phyloP scores from a whole-genome alignment of 2,888 invertebrate genomes.

The Autographa gamma region DNA sequence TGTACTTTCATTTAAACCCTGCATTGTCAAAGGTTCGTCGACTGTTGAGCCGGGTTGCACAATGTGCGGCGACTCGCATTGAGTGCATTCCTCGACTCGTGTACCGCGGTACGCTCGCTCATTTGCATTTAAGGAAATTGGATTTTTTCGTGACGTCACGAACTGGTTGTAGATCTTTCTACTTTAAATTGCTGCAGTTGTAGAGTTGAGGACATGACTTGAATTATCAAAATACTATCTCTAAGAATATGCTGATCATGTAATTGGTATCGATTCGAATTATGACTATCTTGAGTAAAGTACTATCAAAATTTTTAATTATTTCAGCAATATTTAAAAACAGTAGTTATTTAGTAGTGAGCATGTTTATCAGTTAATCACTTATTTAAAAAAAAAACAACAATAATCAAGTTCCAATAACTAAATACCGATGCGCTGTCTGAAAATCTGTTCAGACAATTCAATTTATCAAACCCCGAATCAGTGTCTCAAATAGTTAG shows the following conservation, averaged over 20 bases:
- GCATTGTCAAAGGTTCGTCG: conserved; percentile 22
- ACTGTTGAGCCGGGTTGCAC: conserved; percentile 25
- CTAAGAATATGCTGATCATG: too few relatives aligned
- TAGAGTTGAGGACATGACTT: neutral
- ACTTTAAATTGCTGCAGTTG: neutral
- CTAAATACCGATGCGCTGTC: too few relatives aligned
- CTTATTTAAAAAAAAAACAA: too few relatives aligned
- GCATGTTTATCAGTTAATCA: too few relatives aligned
- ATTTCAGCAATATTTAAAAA: too few relatives aligned
- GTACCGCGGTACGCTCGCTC: conserved; percentile 17
- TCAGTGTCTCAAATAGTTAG: neutral
- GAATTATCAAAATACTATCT: neutral
- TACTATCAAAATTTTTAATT: too few relatives aligned
- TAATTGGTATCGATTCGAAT: too few relatives aligned
- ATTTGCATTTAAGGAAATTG: conserved; percentile 50
- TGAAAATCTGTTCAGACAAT: neutral
- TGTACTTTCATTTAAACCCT: conserved; percentile 7
- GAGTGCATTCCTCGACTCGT: conserved; percentile 32
- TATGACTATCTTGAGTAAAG: too few relatives aligned
- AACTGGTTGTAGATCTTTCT: conserved; percentile 9
- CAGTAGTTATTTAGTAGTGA: too few relatives aligned
- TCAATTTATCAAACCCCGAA: neutral
- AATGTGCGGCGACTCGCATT: conserved; percentile 16
- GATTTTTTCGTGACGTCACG: conserved; percentile 40
- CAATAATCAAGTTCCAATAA: too few relatives aligned